These are phyloP conservation scores for Acleris emargana DNA, from an alignment of 2,888 invertebrate species.

Conservation along the genomic window DNA sequence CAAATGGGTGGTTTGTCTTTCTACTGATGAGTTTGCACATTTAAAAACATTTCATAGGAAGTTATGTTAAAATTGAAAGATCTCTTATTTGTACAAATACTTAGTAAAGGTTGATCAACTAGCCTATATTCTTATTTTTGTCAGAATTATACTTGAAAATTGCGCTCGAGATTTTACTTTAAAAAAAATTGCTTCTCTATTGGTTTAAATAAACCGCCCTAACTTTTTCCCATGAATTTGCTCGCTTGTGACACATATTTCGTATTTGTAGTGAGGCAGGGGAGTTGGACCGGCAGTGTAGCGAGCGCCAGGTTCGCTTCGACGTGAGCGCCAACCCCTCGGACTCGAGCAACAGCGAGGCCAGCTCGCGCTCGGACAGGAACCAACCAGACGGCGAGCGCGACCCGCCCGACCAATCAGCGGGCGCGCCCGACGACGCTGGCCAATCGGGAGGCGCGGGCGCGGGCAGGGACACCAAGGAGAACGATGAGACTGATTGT, in stretches of 20 bases:
- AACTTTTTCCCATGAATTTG: too few relatives aligned
- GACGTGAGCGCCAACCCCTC: slow-evolving; percentile 43
- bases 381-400: slow-evolving; percentile 41
- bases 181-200: too few relatives aligned
- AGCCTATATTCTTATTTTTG: too few relatives aligned
- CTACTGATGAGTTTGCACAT: too few relatives aligned
- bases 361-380: slow-evolving; percentile 53
- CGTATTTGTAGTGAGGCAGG: background rate
- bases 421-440: background rate
- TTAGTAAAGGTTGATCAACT: too few relatives aligned
- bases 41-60: too few relatives aligned
- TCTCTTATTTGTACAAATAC: too few relatives aligned
- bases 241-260: background rate
- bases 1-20: too few relatives aligned
- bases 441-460: slow-evolving; percentile 28
- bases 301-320: slow-evolving; percentile 55
- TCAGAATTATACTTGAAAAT: too few relatives aligned
- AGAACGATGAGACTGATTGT: slow-evolving; percentile 27
- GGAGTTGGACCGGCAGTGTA: background rate
- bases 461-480: slow-evolving; percentile 23
- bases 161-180: too few relatives aligned
- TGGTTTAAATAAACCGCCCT: too few relatives aligned
- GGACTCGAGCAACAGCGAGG: slow-evolving; percentile 66
- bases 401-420: slow-evolving; percentile 22
- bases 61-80: too few relatives aligned